These are phyloP conservation scores for Argyresthia albistria DNA, from an alignment of 2,888 invertebrate species.

Conservation along the genomic window DNA sequence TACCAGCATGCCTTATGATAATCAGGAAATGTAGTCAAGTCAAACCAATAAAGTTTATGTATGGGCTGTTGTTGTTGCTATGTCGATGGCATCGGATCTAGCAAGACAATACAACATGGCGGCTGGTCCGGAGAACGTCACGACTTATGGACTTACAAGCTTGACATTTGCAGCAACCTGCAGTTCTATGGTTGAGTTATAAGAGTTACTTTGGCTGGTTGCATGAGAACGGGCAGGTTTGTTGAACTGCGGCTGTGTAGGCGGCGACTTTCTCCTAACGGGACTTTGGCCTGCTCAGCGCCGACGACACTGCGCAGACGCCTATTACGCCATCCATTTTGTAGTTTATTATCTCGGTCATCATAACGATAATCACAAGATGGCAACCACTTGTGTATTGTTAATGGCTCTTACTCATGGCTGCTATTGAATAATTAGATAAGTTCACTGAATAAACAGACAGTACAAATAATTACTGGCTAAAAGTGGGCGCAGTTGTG, in stretches of 20 bases:
- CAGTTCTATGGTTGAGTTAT: neutral
- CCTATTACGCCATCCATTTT: constrained; percentile 47
- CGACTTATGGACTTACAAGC: neutral
- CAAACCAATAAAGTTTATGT: no score
- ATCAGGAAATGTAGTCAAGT: no score
- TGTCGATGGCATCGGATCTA: constrained; percentile 17
- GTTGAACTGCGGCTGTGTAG: constrained; percentile 37
- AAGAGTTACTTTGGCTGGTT: neutral
- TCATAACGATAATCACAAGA: constrained; percentile 23
- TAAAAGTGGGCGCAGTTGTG: no score
- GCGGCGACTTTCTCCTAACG: constrained; percentile 71
- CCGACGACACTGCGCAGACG: constrained; percentile 20
- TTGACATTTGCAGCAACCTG: neutral
- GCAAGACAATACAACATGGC: constrained; percentile 14
- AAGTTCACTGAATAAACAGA: no score
- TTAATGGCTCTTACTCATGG: no score
- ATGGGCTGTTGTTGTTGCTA: neutral
- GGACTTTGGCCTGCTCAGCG: constrained; percentile 39
- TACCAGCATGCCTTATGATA: no score
- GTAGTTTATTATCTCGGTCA: constrained; percentile 50
- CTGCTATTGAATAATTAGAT: no score
- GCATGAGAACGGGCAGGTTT: constrained; percentile 16
- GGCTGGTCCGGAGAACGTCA: neutral
- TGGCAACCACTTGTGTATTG: constrained; percentile 13
- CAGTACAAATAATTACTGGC: no score